These are phyloP conservation scores for Drosophila pseudoananassae DNA, from an alignment of 1,140 invertebrate genomes.

Conservation along the genomic window DNA sequence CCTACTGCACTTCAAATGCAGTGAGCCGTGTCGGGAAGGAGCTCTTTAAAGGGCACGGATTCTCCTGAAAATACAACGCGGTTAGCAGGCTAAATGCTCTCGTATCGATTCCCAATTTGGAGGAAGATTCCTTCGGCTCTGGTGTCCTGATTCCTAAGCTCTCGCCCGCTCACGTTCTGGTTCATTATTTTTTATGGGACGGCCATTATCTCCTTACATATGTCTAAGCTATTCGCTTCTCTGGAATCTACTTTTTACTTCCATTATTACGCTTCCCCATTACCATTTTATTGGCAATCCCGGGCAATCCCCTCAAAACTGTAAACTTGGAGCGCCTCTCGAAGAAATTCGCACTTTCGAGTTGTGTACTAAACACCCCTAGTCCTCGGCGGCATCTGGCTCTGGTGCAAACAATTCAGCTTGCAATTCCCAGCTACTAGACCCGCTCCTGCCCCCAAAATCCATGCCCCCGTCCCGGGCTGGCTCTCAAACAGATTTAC, in stretches of 20 bases:
- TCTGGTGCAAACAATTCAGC: conserved; percentile 41
- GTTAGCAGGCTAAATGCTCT: conserved; percentile 29
- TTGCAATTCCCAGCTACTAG: conserved; percentile 27
- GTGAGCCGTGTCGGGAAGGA: conserved; percentile 43
- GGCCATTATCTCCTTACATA: conserved; percentile 69
- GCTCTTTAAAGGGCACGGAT: background rate
- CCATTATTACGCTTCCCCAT: conserved; percentile 31
- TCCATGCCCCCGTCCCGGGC: conserved; percentile 4
- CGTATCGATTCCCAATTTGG: conserved; percentile 51
- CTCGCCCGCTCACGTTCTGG: conserved; percentile 24
- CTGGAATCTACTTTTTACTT: background rate
- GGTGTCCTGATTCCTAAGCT: conserved; percentile 39
- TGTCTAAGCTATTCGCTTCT: conserved; percentile 18
- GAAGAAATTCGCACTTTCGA: conserved; percentile 42
- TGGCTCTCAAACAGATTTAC: conserved; percentile 78
- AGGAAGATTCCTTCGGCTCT: conserved; percentile 34
- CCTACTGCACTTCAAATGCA: conserved; percentile 77
- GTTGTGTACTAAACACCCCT: conserved; percentile 45
- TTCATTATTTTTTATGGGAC: conserved; percentile 75
- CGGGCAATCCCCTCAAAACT: conserved; percentile 52
- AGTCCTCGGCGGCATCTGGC: conserved; percentile 19
- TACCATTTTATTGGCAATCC: conserved; percentile 55
- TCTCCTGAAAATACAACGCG: background rate
- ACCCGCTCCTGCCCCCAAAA: background rate
- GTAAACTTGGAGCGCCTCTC: conserved; percentile 53